phyloP scores from a whole-genome alignment of 2,113 vertebrate species.

The Madoqua kirkii region DNA sequence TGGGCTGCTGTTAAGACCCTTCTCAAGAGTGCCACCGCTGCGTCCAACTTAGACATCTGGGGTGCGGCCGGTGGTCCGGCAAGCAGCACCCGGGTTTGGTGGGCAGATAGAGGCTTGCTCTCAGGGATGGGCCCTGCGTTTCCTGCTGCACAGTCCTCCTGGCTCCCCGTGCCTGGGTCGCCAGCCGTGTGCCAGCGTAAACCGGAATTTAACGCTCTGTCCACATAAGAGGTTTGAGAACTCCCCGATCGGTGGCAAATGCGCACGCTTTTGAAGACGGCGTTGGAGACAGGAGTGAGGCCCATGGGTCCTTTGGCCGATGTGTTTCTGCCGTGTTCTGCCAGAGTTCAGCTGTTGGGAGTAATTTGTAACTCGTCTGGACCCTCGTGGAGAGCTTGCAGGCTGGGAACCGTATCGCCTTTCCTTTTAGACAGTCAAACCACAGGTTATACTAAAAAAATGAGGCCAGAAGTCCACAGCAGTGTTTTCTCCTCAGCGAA shows the following conservation, averaged over 20 bases:
- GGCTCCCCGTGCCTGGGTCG: not conserved
- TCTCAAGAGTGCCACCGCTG: accelerated
- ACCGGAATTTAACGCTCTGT: constrained; percentile 1
- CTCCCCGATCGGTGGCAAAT: not conserved
- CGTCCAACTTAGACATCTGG: accelerated
- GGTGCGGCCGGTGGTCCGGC: not conserved
- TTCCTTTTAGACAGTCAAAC: constrained; percentile 75
- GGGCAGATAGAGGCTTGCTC: not conserved
- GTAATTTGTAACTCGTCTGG: constrained; percentile 56
- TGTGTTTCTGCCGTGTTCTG: constrained; percentile 27
- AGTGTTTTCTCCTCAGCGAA: constrained; percentile 75
- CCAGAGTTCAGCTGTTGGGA: constrained; percentile 40
- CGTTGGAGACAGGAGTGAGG: not conserved
- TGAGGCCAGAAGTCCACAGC: constrained; percentile 66
- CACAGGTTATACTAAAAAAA: constrained; percentile 68
- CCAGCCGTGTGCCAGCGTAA: not conserved
- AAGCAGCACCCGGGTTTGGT: not conserved
- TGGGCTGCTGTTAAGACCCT: not conserved
- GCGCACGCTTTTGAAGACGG: not conserved
- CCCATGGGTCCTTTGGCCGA: not conserved
- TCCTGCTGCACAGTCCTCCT: not conserved
- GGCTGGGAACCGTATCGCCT: constrained; percentile 68
- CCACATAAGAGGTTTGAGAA: not conserved
- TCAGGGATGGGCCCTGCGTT: not conserved
- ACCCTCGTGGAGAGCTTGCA: constrained; percentile 31